These are phyloP conservation scores for Gorilla gorilla DNA, from an alignment of 2,113 vertebrate genomes.

Conservation along the genomic window DNA sequence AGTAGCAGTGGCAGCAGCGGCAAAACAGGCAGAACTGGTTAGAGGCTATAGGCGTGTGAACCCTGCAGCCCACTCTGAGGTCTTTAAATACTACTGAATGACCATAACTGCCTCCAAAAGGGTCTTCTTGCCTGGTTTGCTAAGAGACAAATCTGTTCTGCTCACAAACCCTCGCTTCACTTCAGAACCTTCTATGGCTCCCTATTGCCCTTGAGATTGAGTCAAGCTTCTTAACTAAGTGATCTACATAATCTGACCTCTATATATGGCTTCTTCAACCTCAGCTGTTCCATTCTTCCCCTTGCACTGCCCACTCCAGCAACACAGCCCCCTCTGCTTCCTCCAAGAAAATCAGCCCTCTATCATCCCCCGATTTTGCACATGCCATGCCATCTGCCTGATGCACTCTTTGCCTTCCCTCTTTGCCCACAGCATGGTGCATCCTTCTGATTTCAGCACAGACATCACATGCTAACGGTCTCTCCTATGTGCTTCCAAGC, in stretches of 20 bases:
- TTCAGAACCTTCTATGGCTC: not conserved
- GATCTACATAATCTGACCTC: accelerated
- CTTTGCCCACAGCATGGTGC: not conserved
- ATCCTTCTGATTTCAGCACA: not conserved
- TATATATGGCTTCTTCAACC: accelerated
- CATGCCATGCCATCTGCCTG: accelerated
- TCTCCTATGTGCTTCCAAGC: not conserved
- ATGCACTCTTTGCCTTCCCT: no score
- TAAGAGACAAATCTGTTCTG: no score
- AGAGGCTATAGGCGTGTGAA: not conserved
- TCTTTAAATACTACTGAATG: accelerated
- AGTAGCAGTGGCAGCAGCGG: not conserved
- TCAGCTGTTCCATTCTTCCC: not conserved
- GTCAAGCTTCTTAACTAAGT: accelerated
- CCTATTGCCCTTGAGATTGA: not conserved
- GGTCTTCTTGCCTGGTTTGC: not conserved
- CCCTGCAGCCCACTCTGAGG: not conserved
- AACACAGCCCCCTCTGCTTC: not conserved
- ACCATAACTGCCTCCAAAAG: not conserved
- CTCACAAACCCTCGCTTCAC: accelerated
- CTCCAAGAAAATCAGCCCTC: not conserved
- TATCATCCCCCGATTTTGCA: accelerated
- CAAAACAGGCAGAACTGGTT: not conserved
- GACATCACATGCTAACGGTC: not conserved
- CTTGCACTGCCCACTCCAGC: not conserved